Evolutionary conservation across 2,113 vertebrate species (phyloP), one percentile per base, ranked within the genome.

Genomic region (Aleadryas rufinucha): DNA sequence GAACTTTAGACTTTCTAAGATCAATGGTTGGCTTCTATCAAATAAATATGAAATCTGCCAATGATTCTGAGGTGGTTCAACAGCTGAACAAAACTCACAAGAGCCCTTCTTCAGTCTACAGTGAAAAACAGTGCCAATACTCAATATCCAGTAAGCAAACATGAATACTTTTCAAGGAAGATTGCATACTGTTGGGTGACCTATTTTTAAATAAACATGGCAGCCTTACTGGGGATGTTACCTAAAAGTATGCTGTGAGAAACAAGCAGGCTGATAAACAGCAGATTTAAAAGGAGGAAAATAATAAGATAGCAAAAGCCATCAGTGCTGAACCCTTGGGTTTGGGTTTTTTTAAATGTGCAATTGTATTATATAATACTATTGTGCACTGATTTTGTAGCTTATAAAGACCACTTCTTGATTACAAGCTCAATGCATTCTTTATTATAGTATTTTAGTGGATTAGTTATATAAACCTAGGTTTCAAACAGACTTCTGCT

Each of bases 341-440:
- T 57, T 27, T 81, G 11, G 2, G 0, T 9, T 31, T 86, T 84
- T 72, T 64, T 3, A 65, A 96, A 81, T 37, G 75, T 79, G 39
- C 42, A 85, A 68, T 63, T 94, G n/a, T 79, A 84, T 89, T 94
- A 90, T 49, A 31, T 93, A 97, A 95, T 63, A 64, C 76, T 91
- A 75, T 70, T 94, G 82, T 90, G 69, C 64, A 84, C 74, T 75
- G 95, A 95, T 95, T 97, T 96, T 93, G 74, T 72, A 80, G 90
- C 89, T 92, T 92, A 94, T 90, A 96, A 87, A 96, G 96, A 88
- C n/a, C 54, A 97, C 80, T 95, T 82, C 83, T 97, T 97, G 94
- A 98, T 98, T 98, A 96, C 98, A 98, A 97, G 81, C 95, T 93
- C 97, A 93, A 91, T 97, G 76, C 82, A 82, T 77, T 95, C 94